These are phyloP conservation scores for Poliocrania exsul DNA, from an alignment of 2,797 vertebrate species.

Conservation along the genomic window DNA sequence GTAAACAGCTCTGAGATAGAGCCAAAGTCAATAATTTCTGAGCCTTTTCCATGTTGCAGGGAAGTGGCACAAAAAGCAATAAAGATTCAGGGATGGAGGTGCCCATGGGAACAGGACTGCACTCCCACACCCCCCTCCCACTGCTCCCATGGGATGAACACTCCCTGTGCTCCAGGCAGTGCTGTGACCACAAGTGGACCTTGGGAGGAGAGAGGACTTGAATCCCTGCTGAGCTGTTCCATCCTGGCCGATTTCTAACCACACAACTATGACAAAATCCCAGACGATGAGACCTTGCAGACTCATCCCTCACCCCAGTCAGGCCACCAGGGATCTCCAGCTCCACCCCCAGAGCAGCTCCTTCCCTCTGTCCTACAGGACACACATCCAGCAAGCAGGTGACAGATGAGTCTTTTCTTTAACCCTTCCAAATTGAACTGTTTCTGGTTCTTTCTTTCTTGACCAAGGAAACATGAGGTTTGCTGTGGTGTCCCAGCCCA, in stretches of 20 bases:
- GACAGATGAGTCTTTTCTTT: background rate
- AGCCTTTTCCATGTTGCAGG: background rate
- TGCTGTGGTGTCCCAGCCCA: background rate
- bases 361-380: background rate
- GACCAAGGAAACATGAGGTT: background rate
- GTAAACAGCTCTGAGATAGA: background rate
- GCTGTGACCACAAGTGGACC: background rate
- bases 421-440: background rate
- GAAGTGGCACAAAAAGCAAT: background rate
- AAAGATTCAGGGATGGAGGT: background rate
- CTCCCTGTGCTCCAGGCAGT: background rate
- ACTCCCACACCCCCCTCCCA: background rate
- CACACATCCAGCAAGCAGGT: background rate
- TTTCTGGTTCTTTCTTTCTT: background rate
- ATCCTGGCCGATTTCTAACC: background rate
- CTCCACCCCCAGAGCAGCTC: background rate
- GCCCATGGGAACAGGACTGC: background rate
- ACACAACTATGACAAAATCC: background rate
- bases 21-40: background rate
- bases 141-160: background rate
- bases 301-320: background rate
- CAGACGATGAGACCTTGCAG: background rate
- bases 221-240: conserved; percentile 32
- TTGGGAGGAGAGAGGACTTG: background rate
- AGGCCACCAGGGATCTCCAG: background rate